These are phyloP conservation scores for Lagopus leucura DNA, from an alignment of 2,113 vertebrate genomes.

Conservation along the genomic window DNA sequence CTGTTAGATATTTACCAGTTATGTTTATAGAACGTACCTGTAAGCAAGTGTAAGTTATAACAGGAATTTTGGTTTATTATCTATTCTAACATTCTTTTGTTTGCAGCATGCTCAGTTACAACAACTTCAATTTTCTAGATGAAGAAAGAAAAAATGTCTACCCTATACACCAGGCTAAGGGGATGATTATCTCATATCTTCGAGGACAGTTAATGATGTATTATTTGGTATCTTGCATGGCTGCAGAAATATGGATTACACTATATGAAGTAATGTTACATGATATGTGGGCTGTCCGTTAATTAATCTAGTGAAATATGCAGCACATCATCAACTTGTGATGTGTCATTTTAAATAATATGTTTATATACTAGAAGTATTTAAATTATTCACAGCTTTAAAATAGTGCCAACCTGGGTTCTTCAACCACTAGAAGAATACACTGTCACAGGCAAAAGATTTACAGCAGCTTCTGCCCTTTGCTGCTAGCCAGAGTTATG, in stretches of 20 bases:
- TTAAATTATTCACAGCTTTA: background rate
- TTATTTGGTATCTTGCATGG: slow-evolving; percentile 58
- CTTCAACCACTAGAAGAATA: background rate
- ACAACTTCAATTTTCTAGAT: slow-evolving; percentile 22
- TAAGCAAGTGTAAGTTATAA: slow-evolving; percentile 31
- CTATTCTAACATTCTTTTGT: slow-evolving; percentile 23
- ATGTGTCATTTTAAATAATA: slow-evolving; percentile 40
- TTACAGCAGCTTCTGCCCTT: background rate
- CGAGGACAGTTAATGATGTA: slow-evolving; percentile 56
- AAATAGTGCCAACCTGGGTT: background rate
- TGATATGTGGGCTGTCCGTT: slow-evolving; percentile 49
- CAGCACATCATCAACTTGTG: slow-evolving; percentile 54
- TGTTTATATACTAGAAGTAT: slow-evolving; percentile 36
- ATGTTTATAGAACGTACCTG: slow-evolving; percentile 14
- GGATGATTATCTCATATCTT: slow-evolving; percentile 55
- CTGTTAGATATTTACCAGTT: background rate
- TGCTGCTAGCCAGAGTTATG: background rate
- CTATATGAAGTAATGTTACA: slow-evolving; percentile 76
- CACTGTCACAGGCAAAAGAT: background rate
- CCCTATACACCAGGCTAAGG: slow-evolving; percentile 61
- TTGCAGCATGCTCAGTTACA: slow-evolving; percentile 32
- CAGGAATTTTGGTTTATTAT: slow-evolving; percentile 19
- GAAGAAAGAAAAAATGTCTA: slow-evolving; percentile 55
- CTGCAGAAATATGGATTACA: slow-evolving; percentile 67
- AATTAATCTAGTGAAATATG: slow-evolving; percentile 67